Percentiles rank a stretch among this genome's conserved stretches.
These are phyloP conservation scores for Heliocidaris erythrogramma DNA, from an alignment of 35 echinoderm and acorn worm genomes.

Conservation along the genomic window DNA sequence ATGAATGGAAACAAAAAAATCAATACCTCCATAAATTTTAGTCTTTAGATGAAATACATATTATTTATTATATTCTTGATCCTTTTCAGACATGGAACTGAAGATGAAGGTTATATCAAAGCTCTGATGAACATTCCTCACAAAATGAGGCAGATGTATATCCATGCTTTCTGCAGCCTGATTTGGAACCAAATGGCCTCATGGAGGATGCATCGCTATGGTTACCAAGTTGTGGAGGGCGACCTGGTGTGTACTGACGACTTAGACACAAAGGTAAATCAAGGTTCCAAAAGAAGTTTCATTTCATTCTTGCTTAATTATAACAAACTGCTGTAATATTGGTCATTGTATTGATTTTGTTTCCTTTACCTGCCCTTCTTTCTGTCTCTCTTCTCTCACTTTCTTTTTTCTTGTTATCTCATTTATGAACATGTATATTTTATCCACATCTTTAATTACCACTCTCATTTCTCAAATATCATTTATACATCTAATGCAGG, in stretches of 20 bases:
- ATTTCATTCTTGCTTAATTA: background rate
- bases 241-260: conserved; percentile 56
- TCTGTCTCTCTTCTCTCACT: background rate
- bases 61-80: background rate
- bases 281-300: background rate
- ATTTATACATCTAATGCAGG: conserved; percentile 36
- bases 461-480: background rate
- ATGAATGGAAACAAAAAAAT: too few relatives aligned
- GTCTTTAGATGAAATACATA: background rate
- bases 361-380: background rate
- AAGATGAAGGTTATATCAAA: conserved; percentile 64
- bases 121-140: conserved; percentile 77
- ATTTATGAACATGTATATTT: background rate
- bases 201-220: conserved; percentile 56
- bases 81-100: conserved; percentile 56
- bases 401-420: background rate
- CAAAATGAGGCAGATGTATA: conserved; percentile 77
- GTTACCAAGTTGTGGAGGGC: conserved; percentile 49
- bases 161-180: conserved; percentile 80
- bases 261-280: conserved; percentile 39
- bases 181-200: conserved; percentile 82
- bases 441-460: too few relatives aligned
- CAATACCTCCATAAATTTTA: too few relatives aligned
- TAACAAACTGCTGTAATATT: background rate
- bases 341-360: background rate